phyloP scores from a whole-genome alignment of 2,797 vertebrate species.

The Hemitrygon akajei region DNA sequence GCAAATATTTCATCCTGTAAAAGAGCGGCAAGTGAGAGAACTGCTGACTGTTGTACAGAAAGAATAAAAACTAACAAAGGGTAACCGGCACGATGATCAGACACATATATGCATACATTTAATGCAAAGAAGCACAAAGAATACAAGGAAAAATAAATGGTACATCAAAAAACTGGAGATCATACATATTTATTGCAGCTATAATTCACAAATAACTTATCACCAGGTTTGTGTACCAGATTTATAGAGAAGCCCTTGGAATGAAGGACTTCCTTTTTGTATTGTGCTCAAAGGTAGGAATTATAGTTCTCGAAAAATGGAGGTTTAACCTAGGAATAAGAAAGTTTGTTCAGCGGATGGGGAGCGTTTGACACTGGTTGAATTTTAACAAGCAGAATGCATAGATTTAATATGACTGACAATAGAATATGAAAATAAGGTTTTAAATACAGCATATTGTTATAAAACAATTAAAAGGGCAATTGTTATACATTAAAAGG shows the following conservation, averaged over 20 bases:
- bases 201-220: neutral
- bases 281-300: neutral
- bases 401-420: neutral
- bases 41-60: neutral
- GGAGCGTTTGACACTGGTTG: neutral
- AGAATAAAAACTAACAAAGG: too few relatives aligned
- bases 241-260: too few relatives aligned
- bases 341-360: neutral
- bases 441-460: neutral
- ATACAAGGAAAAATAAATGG: neutral
- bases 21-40: neutral
- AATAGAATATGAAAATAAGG: neutral
- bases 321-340: neutral
- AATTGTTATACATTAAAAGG: neutral
- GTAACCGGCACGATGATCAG: neutral
- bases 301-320: neutral
- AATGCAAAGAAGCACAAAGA: neutral
- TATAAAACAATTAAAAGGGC: too few relatives aligned
- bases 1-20: neutral
- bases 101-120: neutral
- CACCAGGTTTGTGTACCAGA: too few relatives aligned
- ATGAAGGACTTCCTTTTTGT: neutral
- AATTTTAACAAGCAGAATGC: neutral
- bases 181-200: neutral
- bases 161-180: neutral